Conservation (phyloP, 92 coral and sea anemone species). For the Porites cylindrica region DNA sequence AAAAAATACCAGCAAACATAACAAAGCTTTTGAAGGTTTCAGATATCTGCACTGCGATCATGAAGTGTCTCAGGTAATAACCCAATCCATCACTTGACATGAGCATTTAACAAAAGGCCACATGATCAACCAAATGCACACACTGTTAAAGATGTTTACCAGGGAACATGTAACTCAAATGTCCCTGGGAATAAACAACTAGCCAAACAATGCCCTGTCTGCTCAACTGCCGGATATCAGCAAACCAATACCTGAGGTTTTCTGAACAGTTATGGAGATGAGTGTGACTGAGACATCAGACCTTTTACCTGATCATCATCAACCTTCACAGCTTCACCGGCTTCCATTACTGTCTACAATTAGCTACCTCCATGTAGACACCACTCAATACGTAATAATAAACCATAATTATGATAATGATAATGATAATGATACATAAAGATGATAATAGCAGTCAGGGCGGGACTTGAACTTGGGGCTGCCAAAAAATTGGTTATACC, state of each 20-base stretch:
- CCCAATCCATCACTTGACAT: conserved; percentile 26
- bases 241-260: conserved; percentile 36
- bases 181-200: conserved; percentile 25
- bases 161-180: conserved; percentile 20
- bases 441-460: too few species aligned
- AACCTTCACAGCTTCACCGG: conserved; percentile 15
- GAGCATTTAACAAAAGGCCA: conserved; percentile 42
- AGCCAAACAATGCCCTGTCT: conserved; percentile 19
- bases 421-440: too few species aligned
- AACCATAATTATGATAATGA: too few species aligned
- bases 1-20: neutral
- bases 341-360: neutral
- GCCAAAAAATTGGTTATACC: too few species aligned
- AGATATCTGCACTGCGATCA: conserved; percentile 54
- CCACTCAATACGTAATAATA: too few species aligned
- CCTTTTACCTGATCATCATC: conserved; percentile 54
- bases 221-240: conserved; percentile 27
- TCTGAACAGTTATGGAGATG: conserved; percentile 27
- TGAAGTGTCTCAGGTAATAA: conserved; percentile 16
- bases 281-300: conserved; percentile 39
- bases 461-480: too few species aligned
- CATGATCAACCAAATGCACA: conserved; percentile 21
- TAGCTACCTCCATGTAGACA: too few species aligned
- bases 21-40: conserved; percentile 25
- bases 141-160: conserved; percentile 18